phyloP scores from a whole-genome alignment of 2,113 vertebrate species.

The Panthera uncia region DNA sequence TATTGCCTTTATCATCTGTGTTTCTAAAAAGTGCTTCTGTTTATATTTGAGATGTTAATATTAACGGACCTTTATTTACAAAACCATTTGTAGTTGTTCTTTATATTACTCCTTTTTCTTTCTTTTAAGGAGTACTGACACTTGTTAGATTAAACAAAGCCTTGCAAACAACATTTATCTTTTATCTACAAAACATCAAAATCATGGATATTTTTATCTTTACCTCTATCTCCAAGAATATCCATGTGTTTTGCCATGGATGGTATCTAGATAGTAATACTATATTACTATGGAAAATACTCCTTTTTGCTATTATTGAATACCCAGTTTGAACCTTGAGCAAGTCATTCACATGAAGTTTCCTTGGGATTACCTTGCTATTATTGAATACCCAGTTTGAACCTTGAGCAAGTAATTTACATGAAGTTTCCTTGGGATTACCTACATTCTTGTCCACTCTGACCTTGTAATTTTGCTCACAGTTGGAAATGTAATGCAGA shows the following conservation, averaged over 20 bases:
- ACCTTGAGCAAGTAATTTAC: slow-evolving; percentile 83
- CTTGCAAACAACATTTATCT: neutral
- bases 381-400: slow-evolving; percentile 73
- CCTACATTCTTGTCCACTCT: slow-evolving; percentile 86
- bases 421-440: slow-evolving; percentile 86
- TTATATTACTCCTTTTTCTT: neutral
- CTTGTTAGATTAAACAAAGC: neutral
- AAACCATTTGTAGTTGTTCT: neutral
- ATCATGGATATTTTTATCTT: neutral
- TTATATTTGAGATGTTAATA: neutral
- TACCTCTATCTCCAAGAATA: neutral
- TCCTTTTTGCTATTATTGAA: slow-evolving; percentile 80
- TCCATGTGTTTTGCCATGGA: slow-evolving; percentile 30
- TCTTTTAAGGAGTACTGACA: neutral
- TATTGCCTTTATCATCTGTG: neutral
- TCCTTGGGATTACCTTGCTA: slow-evolving; percentile 83
- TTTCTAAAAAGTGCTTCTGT: neutral
- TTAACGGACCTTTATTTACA: neutral
- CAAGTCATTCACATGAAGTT: slow-evolving; percentile 85
- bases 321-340: slow-evolving; percentile 79
- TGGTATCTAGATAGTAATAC: slow-evolving; percentile 44
- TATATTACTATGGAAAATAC: slow-evolving; percentile 68
- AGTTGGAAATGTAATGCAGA: slow-evolving; percentile 88
- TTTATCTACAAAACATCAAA: slow-evolving; percentile 29
- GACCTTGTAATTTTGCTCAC: slow-evolving; percentile 90